phyloP scores from a whole-genome alignment of 2,888 invertebrate genomes.

The Drosophila affinis region DNA sequence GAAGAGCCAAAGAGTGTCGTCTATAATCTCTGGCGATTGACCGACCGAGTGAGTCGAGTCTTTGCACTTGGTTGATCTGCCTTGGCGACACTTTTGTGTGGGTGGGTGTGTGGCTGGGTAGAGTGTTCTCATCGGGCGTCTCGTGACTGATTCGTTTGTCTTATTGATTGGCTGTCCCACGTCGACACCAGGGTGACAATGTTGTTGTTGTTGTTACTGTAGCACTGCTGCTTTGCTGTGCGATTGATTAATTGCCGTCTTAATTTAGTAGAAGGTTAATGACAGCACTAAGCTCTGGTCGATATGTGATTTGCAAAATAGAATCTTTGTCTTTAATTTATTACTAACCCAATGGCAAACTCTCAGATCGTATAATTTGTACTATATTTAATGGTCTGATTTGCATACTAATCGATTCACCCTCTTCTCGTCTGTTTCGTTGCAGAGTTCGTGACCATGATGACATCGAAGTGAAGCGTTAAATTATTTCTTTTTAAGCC shows the following conservation, averaged over 20 bases:
- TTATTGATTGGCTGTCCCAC: constrained; percentile 64
- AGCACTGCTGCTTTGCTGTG: constrained; percentile 36
- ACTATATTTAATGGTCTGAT: background rate
- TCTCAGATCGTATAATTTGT: background rate
- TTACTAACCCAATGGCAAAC: background rate
- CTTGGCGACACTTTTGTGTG: constrained; percentile 21
- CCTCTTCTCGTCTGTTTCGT: constrained; percentile 7
- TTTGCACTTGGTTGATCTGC: constrained; percentile 62
- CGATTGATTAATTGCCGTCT: constrained; percentile 49
- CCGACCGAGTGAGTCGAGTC: constrained; percentile 29
- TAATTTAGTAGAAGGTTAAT: constrained; percentile 50
- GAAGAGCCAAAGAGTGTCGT: constrained; percentile 23
- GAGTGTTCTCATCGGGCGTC: constrained; percentile 47
- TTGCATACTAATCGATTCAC: constrained; percentile 17
- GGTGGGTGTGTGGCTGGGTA: constrained; percentile 25
- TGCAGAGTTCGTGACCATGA: constrained; percentile 99
- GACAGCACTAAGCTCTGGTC: constrained; percentile 46
- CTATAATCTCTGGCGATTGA: constrained; percentile 46
- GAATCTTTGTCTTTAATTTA: background rate
- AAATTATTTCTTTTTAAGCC: constrained; percentile 87
- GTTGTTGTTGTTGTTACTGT: constrained; percentile 17
- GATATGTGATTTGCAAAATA: constrained; percentile 33
- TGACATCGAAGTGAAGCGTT: constrained; percentile 98
- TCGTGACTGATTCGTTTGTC: constrained; percentile 66
- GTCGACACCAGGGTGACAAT: background rate